These are phyloP conservation scores for Acanthurus lineatus DNA, from an alignment of 2,797 vertebrate species.

Conservation along the genomic window DNA sequence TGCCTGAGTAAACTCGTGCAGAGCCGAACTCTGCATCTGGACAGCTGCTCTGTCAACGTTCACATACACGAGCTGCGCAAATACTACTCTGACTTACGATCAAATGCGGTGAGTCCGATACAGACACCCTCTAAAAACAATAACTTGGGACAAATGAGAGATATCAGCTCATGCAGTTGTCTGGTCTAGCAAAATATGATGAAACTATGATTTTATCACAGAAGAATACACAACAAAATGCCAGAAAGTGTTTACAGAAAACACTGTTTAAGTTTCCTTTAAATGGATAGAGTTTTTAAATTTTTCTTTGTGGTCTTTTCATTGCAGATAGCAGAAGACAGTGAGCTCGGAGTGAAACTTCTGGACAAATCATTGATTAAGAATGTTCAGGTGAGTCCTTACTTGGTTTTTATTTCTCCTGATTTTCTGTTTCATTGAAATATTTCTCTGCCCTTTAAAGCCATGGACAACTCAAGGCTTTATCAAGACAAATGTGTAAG, in stretches of 20 bases:
- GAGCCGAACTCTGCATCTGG: conserved; percentile 70
- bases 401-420: too few relatives aligned
- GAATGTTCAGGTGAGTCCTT: conserved; percentile 75
- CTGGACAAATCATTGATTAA: conserved; percentile 75
- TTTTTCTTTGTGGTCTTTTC: neutral
- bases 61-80: conserved; percentile 82
- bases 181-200: neutral
- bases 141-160: neutral
- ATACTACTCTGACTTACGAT: conserved; percentile 77
- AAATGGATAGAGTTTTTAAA: neutral
- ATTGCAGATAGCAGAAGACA: conserved; percentile 77
- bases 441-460: too few relatives aligned
- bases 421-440: too few relatives aligned
- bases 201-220: neutral
- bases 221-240: neutral
- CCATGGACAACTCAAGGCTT: neutral
- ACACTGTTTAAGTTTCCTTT: neutral
- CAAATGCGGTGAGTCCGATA: conserved; percentile 74
- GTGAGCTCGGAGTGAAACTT: conserved; percentile 74
- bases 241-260: too few relatives aligned
- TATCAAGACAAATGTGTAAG: neutral
- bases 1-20: conserved; percentile 39
- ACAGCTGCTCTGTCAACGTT: conserved; percentile 78
- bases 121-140: neutral
- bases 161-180: neutral